Base-by-base conservation (phyloP, 2,797 vertebrate species). In the Arrhamphus sclerolepis region DNA sequence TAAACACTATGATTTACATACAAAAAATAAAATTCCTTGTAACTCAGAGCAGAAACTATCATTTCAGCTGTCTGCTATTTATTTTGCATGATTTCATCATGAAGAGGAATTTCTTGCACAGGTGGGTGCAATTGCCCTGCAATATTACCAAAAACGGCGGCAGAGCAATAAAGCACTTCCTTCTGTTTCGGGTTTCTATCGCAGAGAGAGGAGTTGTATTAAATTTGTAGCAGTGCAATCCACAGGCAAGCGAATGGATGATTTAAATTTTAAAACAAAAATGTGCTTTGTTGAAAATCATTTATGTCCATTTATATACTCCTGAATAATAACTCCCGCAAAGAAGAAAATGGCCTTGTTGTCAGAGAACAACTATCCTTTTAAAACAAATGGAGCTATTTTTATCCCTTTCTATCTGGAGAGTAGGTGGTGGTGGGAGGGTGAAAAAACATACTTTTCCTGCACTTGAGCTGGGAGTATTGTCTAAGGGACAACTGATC, bases 401-500 rank as follows among this genome's bases (percentile, higher is more conserved):
- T 89, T 80, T 87, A 80, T 71, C 71, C 52, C 43, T 66, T 74
- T 79, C 66, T 70, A 81, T 86, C 75, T 62, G n/a, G 49, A 79
- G 68, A 74, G 59, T 26, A 51, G 46, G 39, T 31, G 20, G 22
- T 10, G 46, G 39, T 29, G 9, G 17, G 29, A 17, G 4, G 17
- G 26, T 16, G 43, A 29, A 46, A 40, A 62, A 63, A 67, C 26
- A 49, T 61, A 55, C 57, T 43, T 52, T 72, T 66, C 62, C 22
- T 59, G 53, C 69, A 72, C 66, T 57, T 75, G 66, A 73, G 77
- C 77, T 68, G 19, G 49, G 53, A 81, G 80, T 75, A 83, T 82
- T 88, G 79, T 86, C 85, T 75, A 66, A 63, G 71, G 81, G 67
- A 75, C 49, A 62, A 54, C 80, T 80, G 82, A 85, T 82, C 75